Evolutionary conservation across 2,888 invertebrate genomes (phyloP), one percentile per base, ranked within the genome.

Genomic region (Troglohyphantes excavatus): DNA sequence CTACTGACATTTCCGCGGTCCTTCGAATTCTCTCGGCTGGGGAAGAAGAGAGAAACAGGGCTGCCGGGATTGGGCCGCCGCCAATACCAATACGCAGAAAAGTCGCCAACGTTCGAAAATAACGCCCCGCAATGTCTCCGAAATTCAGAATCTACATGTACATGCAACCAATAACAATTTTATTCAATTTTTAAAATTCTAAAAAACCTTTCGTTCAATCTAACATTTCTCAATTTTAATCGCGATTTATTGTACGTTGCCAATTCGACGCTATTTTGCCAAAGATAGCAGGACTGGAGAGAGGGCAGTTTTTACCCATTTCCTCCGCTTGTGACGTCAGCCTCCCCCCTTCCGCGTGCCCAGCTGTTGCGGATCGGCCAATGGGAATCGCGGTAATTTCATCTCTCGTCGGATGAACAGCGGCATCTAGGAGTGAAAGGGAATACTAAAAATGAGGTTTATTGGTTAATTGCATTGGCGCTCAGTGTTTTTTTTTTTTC

Each of bases 291-390:
- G 13, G 9, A 39, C 39, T 39, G 3, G 13, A n/a, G n/a, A 33
- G 3, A 21, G 29, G 0, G 21, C 19, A 13, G 29, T 59, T 46
- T 33, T 29, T 81, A 26, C 82, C 82, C 39, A 21, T 61, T 70
- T 79, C 68, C 43, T 39, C 21, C 33, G 63, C 11, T 13, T 3
- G 29, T 87, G 87, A 87, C 87, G 87, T 87, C 87, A 87, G 26
- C 23, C 59, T 23, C 23, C n/a, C 29, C 84, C 76, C 33, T 61
- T 27, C 65, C 67, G 23, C 67, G 46, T 26, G 63, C 73, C 79
- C 87, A 87, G 87, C 87, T 87, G 87, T 87, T 87, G 79, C 61
- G 11, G 29, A n/a, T 21, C 5, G 73, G 46, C 53, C 79, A 73
- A 87, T 79, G 43, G 63, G 43, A 70, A 21, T 21, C 13, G 6